Base-by-base conservation (phyloP, 2,888 invertebrate species). In the Polyommatus iphigenia region DNA sequence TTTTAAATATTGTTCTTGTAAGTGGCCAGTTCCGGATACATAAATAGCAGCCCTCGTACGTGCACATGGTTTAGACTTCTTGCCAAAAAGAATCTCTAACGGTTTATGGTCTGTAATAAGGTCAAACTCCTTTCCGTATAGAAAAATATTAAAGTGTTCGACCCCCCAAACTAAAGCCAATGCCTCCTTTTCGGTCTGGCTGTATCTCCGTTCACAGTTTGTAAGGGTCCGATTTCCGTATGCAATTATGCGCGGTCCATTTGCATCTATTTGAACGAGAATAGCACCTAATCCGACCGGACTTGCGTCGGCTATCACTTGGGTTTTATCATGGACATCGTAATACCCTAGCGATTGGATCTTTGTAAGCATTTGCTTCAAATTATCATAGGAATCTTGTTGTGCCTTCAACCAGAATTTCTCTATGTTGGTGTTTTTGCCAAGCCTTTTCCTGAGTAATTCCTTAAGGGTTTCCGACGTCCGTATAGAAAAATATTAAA, bases 91-190 rank as follows among this genome's bases (percentile, higher is more conserved):
- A 3, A 79, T 80, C 62, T 86, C 84, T 13, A 93, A 80, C 0
- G 91, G 88, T 77, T 85, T 84, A 71, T 85, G 85, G 75, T 85
- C 84, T 0, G 80, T 85, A 0, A 84, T 77, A 3, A 87, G 81
- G 1, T 85, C 86, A 75, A 83, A 84, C 18, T 79, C 46, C 57
- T 82, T 81, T 3, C 82, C 83, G 77, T 67, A 83, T 6, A 83
- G 76, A 32, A 41, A 83, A 15, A 81, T 79, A 8, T 80, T 13
- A 54, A 83, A 82, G 71, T 82, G 81, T 36, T 84, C 84, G 0
- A 84, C 79, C 0, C 83, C 81, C 83, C 84, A 54, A 29, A 76
- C 76, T 13, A 76, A 54, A n/a, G 75, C 76, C 7, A 76, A 29
- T 15, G 76, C 76, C 29, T 57, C 76, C 15, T 76, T 76, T 54